Conservation (phyloP, 2,797 vertebrate species). For the Calcarius lapponicus region DNA sequence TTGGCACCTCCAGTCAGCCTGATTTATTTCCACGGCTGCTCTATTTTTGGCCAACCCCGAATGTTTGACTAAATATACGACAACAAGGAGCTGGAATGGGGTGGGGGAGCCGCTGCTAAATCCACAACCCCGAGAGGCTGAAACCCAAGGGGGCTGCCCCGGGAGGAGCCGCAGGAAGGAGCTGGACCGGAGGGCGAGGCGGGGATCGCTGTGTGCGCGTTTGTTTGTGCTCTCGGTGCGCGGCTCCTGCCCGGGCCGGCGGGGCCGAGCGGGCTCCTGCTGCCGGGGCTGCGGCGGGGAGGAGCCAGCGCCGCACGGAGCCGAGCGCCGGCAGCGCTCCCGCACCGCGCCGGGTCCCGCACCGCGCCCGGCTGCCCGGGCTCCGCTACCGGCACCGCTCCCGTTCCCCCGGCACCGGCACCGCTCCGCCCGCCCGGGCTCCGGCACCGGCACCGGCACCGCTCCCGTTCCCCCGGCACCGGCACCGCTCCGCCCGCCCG, state of each 20-base stretch:
- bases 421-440: too few species aligned
- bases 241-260: not conserved
- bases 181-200: accelerated
- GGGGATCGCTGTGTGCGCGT: not conserved
- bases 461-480: not conserved
- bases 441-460: too few species aligned
- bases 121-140: not conserved
- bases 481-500: too few species aligned
- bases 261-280: not conserved
- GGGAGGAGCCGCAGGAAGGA: not conserved
- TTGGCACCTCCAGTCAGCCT: conserved; percentile 45
- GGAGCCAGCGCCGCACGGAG: conserved; percentile 40
- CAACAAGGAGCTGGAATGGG: not conserved
- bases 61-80: conserved; percentile 9
- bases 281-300: conserved; percentile 21
- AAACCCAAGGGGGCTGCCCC: not conserved
- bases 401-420: not conserved
- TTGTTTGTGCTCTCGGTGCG: not conserved
- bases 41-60: conserved; percentile 35
- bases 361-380: too few species aligned
- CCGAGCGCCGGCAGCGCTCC: not conserved
- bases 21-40: conserved; percentile 29
- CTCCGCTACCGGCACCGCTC: not conserved
- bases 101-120: not conserved
- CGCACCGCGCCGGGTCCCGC: not conserved